Evolutionary conservation across 1,140 invertebrate genomes (phyloP).

Genomic region (Trypoxylus dichotomus): DNA sequence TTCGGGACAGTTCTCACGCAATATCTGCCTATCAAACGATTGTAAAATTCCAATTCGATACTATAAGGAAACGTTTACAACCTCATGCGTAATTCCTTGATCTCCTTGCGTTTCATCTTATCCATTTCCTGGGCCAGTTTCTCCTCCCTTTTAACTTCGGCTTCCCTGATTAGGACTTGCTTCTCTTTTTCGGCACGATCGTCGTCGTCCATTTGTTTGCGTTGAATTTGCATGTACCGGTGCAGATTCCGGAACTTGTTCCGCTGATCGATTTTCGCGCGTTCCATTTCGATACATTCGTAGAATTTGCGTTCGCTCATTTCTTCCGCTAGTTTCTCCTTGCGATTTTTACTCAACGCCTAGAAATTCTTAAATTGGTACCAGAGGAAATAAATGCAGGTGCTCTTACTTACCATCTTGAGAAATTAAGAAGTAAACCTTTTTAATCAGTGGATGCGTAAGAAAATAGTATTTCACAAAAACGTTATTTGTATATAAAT

Average conservation of each 20-base stretch:
- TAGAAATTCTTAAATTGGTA: slow-evolving; percentile 27
- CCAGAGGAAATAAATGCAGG: background rate
- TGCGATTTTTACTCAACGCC: slow-evolving; percentile 36
- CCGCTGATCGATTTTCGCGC: slow-evolving; percentile 41
- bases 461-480: no score
- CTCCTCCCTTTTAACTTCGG: slow-evolving; percentile 41
- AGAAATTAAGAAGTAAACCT: background rate
- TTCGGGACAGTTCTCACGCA: slow-evolving; percentile 53
- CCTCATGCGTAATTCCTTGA: slow-evolving; percentile 36
- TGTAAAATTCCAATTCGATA: background rate
- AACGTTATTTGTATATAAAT: no score
- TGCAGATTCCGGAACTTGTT: slow-evolving; percentile 41
- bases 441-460: no score
- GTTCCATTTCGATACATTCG: slow-evolving; percentile 37
- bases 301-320: slow-evolving; percentile 34
- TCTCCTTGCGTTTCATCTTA: slow-evolving; percentile 45
- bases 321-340: slow-evolving; percentile 37
- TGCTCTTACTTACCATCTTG: background rate
- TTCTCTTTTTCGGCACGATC: slow-evolving; percentile 33
- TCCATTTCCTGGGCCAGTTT: slow-evolving; percentile 44
- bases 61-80: background rate
- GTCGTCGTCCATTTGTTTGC: slow-evolving; percentile 40
- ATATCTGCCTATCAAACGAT: slow-evolving; percentile 42
- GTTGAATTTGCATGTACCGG: slow-evolving; percentile 41
- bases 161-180: slow-evolving; percentile 37